Conservation (phyloP, 2,888 invertebrate species). For the Norana najaformis region DNA sequence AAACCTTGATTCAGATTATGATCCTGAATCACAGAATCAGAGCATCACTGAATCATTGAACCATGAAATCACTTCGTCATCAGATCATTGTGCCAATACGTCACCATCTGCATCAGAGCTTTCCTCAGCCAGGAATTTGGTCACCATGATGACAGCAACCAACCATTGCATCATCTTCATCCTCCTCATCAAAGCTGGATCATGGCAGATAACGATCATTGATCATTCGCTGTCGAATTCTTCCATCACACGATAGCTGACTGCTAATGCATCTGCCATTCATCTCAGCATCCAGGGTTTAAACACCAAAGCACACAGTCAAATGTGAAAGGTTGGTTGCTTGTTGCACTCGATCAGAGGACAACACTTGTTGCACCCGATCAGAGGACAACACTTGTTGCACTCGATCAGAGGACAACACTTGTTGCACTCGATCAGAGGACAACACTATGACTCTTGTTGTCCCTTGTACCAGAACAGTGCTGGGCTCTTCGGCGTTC, state of each 20-base stretch:
- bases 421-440: too few relatives aligned
- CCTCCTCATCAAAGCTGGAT: not conserved
- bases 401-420: too few relatives aligned
- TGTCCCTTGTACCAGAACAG: too few relatives aligned
- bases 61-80: not conserved
- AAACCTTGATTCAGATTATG: not conserved
- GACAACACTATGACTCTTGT: too few relatives aligned
- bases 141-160: slow-evolving; percentile 5
- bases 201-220: not conserved
- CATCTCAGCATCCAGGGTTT: not conserved
- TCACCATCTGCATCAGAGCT: not conserved
- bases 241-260: not conserved
- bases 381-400: too few relatives aligned
- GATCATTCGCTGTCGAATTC: not conserved
- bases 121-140: not conserved
- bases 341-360: too few relatives aligned
- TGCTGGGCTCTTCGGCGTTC: too few relatives aligned
- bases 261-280: not conserved
- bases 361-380: too few relatives aligned
- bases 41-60: not conserved
- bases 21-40: not conserved
- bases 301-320: not conserved
- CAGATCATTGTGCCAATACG: not conserved
- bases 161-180: not conserved
- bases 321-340: not conserved